Base-by-base conservation (phyloP, 1,140 invertebrate species). In the Sarcophaga peregrina region DNA sequence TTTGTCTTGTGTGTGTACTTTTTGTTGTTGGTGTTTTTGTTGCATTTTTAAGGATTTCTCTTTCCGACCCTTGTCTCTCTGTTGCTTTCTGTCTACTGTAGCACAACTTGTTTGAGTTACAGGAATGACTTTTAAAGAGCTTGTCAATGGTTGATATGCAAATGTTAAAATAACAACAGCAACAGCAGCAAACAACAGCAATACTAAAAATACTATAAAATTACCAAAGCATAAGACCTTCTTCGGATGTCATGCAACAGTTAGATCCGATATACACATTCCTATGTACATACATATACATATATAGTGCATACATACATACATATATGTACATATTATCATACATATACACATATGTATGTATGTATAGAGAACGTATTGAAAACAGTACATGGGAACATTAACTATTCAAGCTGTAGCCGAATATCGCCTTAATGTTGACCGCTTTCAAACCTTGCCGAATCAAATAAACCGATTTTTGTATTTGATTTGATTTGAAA, bases 181-280 rank as follows among this genome's bases (percentile, higher is more conserved):
- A n/a, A n/a, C n/a, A n/a, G n/a, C n/a, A n/a, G n/a, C n/a, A n/a
- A n/a, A n/a, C n/a, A n/a, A n/a, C n/a, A n/a, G n/a, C n/a, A n/a
- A n/a, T n/a, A n/a, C n/a, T n/a, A n/a, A n/a, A n/a, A 7, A 50
- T 50, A 50, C 58, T 17, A 62, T 17, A 62, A n/a, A 62, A 62
- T 17, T 62, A 62, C 58, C 58, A 62, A 62, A 62, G 58, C 58
- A 17, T 17, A 62, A 62, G 58, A 62, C 58, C n/a, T n/a, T n/a
- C 58, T 62, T 62, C n/a, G 20, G 58, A 62, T 62, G n/a, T 62
- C 58, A 62, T 17, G 58, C 58, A 62, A 62, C 58, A 62, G 58
- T 62, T 62, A 17, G 58, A 62, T 62, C 13, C 58, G 5, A 10
- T 17, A 15, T n/a, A n/a, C n/a, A n/a, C n/a, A n/a, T n/a, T n/a